Base-by-base conservation (phyloP, 2,797 vertebrate species). In the Crenuchus spilurus region DNA sequence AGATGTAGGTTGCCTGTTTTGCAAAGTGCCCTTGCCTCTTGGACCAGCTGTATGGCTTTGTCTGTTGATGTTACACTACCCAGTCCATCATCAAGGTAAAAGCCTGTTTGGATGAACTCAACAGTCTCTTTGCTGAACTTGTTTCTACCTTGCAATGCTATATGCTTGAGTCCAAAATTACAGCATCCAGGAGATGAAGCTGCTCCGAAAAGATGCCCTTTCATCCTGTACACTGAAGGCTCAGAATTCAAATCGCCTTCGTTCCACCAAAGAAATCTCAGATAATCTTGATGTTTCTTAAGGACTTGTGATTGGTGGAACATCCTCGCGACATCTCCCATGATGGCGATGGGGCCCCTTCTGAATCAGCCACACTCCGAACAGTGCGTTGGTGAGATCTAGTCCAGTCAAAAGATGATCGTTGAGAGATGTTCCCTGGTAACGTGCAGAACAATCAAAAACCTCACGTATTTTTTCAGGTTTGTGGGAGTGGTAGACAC, bases 121-220 rank as follows among this genome's bases (percentile, higher is more conserved):
- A 76, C 65, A 3, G 67, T 30, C 20, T 71, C 39, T 46, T 77
- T 30, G 3, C 33, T 83, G 37, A 77, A 82, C 24, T 10, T 69
- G 26, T 42, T 72, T 20, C 33, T 52, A 28, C 49, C 69, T 26
- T 84, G 60, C 0, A 20, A 30, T 54, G 70, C 78, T 9, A 81
- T 69, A 37, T 84, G 48, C 39, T 75, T 80, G 37, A 76, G 11
- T 37, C 65, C 70, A 48, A 75, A 83, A 49, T 79, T 79, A 0
- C 69, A 62, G 1, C 63, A 79, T 4, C 71, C 71, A 30, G 74
- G 31, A 0, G 52, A 81, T 1, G 68, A 83, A 4, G 69, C 69
- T 13, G 69, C 75, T 2, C 81, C 67, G 4, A 77, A 78, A 14
- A 82, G 8, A 11, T 78, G 72, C 1, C 78, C 72, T 1, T 70